Evolutionary conservation across 2,797 vertebrate species (phyloP).

Genomic region (Mus spretus): DNA sequence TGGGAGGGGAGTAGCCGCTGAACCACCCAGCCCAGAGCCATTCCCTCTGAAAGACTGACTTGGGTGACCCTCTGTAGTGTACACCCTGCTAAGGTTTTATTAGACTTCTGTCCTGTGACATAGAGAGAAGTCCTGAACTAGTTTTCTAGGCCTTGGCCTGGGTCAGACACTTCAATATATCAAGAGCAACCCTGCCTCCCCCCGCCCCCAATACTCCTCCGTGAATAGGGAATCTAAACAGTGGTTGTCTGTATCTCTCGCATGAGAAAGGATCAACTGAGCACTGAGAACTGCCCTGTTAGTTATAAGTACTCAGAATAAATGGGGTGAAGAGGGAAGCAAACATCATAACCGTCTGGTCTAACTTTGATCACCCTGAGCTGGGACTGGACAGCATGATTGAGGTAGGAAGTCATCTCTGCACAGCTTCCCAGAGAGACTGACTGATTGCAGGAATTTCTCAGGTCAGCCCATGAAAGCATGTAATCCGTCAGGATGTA

Average conservation of each 20-base stretch:
- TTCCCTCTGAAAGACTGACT: neutral
- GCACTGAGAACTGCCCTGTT: neutral
- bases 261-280: neutral
- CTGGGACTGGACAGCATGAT: neutral
- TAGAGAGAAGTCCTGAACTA: neutral
- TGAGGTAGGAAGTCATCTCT: constrained; percentile 1
- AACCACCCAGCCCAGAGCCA: rapidly evolving
- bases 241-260: neutral
- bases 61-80: neutral
- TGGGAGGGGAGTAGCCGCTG: neutral
- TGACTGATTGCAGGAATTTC: constrained; percentile 60
- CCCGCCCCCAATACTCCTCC: neutral
- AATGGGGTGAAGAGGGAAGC: neutral
- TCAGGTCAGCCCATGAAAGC: constrained; percentile 13
- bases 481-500: neutral
- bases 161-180: neutral
- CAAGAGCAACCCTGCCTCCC: neutral
- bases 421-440: neutral
- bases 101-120: neutral
- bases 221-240: neutral
- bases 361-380: neutral
- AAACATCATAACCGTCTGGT: neutral
- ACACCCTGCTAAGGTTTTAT: neutral
- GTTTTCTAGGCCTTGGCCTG: neutral
- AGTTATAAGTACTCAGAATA: neutral